Evolutionary conservation across 2,888 invertebrate genomes (phyloP).

Genomic region (Timandra comae): DNA sequence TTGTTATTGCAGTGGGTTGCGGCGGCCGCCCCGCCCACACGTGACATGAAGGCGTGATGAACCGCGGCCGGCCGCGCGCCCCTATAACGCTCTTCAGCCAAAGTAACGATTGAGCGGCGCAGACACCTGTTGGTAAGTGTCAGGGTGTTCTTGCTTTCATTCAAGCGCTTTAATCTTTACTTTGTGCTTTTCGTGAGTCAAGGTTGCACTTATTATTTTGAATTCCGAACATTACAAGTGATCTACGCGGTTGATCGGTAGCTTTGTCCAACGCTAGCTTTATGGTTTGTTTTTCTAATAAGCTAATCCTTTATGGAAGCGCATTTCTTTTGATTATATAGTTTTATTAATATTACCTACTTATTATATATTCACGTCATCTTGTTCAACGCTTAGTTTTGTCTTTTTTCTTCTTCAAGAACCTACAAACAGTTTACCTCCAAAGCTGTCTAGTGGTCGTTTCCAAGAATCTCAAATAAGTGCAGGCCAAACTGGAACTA

Average conservation of each 20-base stretch:
- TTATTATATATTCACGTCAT: conserved; percentile 17
- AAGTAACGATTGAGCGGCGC: conserved; percentile 73
- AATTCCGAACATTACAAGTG: conserved; percentile 19
- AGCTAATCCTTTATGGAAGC: conserved; percentile 19
- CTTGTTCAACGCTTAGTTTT: conserved; percentile 25
- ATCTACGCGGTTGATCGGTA: conserved; percentile 31
- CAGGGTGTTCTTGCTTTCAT: conserved; percentile 74
- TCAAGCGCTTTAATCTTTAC: conserved; percentile 73
- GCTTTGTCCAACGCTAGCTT: conserved; percentile 31
- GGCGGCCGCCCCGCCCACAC: conserved; percentile 58
- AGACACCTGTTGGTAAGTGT: conserved; percentile 75
- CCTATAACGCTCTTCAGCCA: conserved; percentile 60
- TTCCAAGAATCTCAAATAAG: conserved; percentile 67
- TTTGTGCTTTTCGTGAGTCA: conserved; percentile 68
- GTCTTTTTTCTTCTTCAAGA: conserved; percentile 67
- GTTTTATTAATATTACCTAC: conserved; percentile 18
- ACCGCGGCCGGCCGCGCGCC: conserved; percentile 71
- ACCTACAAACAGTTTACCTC: conserved; percentile 81
- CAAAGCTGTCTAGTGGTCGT: conserved; percentile 77
- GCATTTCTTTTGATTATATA: conserved; percentile 11
- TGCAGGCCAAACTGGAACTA: conserved; percentile 50
- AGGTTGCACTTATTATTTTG: conserved; percentile 39
- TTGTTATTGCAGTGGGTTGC: conserved; percentile 72
- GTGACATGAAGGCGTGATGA: conserved; percentile 70
- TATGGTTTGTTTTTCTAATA: conserved; percentile 23